Conservation (phyloP, 2,888 invertebrate genomes). For the Dicyrtoma fusca region DNA sequence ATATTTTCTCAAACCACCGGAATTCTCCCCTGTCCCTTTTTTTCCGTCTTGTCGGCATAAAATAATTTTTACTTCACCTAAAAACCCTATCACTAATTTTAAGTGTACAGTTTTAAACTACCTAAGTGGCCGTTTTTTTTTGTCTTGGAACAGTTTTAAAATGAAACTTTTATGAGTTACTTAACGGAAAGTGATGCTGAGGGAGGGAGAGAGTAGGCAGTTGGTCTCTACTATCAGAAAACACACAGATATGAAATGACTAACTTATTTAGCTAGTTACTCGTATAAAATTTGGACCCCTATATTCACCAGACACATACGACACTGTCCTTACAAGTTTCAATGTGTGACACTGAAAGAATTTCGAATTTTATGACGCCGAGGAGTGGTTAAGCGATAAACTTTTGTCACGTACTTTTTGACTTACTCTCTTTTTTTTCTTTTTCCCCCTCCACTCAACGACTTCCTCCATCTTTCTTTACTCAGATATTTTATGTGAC, state of each 20-base stretch:
- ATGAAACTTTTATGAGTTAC: constrained; percentile 27
- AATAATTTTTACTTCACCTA: not conserved
- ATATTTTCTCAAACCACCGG: not conserved
- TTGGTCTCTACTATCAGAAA: not conserved
- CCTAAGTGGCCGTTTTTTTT: not conserved
- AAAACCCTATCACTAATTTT: constrained; percentile 17
- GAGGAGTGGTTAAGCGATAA: constrained; percentile 35
- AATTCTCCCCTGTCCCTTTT: not conserved
- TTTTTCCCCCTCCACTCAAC: constrained; percentile 5
- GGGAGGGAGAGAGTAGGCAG: constrained; percentile 4
- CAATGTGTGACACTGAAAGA: not conserved
- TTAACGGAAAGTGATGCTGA: not conserved
- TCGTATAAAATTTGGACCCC: constrained; percentile 2
- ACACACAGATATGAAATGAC: not conserved
- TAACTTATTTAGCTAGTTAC: constrained; percentile 11
- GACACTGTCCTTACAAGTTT: not conserved
- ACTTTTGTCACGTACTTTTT: constrained; percentile 35
- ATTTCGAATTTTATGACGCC: constrained; percentile 33
- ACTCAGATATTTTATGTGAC: constrained; percentile 11
- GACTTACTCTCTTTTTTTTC: constrained; percentile 13
- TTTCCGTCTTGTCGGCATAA: not conserved
- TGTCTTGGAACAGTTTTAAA: constrained; percentile 1
- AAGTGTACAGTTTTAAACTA: not conserved
- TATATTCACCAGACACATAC: too few relatives aligned
- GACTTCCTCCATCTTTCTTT: constrained; percentile 18